phyloP scores from a whole-genome alignment of 2,113 vertebrate genomes.

The Centropus bengalensis region DNA sequence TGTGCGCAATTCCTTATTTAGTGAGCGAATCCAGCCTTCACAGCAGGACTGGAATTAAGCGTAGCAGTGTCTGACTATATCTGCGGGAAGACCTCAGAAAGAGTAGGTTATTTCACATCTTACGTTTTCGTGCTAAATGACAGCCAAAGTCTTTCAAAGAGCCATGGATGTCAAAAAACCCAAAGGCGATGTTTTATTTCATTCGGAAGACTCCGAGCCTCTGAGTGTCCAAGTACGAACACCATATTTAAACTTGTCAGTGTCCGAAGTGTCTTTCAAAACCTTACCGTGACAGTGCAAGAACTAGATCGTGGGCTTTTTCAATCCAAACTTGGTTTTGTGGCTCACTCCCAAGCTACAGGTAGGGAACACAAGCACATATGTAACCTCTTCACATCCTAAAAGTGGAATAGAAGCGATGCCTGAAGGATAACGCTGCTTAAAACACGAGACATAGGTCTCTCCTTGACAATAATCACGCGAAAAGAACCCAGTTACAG shows the following conservation, averaged over 20 bases:
- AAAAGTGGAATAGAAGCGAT: background rate
- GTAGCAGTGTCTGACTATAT: background rate
- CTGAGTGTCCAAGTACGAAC: background rate
- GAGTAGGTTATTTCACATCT: background rate
- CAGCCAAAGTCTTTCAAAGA: background rate
- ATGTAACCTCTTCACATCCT: background rate
- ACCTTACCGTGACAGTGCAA: background rate
- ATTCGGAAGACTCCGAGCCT: background rate
- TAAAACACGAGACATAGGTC: background rate
- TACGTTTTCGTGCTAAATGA: background rate
- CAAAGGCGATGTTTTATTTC: background rate
- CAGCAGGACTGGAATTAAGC: background rate
- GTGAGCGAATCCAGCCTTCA: background rate
- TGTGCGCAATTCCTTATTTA: background rate
- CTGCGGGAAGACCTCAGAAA: background rate
- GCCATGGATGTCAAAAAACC: background rate
- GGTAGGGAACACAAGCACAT: background rate
- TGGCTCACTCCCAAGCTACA: background rate
- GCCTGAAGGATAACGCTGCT: background rate
- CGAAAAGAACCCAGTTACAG: background rate
- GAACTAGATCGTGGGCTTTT: background rate
- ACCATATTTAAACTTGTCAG: background rate
- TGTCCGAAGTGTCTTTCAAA: background rate
- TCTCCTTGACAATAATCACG: background rate
- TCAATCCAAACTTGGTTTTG: background rate